phyloP scores from a whole-genome alignment of 2,888 invertebrate species.

The Phengaris alcon region DNA sequence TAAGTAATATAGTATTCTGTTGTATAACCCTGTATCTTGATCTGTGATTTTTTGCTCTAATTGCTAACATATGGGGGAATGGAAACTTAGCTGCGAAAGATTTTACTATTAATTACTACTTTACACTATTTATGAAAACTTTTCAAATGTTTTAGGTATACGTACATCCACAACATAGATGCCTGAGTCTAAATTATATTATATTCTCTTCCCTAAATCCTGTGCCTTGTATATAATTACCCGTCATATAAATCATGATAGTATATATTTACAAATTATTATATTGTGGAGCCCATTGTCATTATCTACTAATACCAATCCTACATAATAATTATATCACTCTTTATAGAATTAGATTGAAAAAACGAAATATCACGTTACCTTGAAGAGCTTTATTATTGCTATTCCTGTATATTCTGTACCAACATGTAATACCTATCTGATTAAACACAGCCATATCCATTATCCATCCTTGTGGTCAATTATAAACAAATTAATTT shows the following conservation, averaged over 20 bases:
- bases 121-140: neutral
- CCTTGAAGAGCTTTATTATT: neutral
- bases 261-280: neutral
- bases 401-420: too few relatives aligned
- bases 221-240: constrained; percentile 34
- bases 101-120: neutral
- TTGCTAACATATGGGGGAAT: neutral
- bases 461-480: constrained; percentile 11
- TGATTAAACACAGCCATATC: neutral
- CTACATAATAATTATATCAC: neutral
- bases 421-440: neutral
- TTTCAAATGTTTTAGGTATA: neutral
- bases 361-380: neutral
- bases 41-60: neutral
- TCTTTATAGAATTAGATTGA: neutral
- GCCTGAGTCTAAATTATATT: neutral
- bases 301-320: neutral
- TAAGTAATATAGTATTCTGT: neutral
- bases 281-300: neutral
- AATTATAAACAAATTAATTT: neutral
- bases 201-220: constrained; percentile 33
- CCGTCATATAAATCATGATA: neutral
- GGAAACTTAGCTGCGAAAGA: neutral
- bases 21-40: neutral
- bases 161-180: neutral